phyloP scores from a whole-genome alignment of 1,140 invertebrate species.

The Zaprionus gabonicus region DNA sequence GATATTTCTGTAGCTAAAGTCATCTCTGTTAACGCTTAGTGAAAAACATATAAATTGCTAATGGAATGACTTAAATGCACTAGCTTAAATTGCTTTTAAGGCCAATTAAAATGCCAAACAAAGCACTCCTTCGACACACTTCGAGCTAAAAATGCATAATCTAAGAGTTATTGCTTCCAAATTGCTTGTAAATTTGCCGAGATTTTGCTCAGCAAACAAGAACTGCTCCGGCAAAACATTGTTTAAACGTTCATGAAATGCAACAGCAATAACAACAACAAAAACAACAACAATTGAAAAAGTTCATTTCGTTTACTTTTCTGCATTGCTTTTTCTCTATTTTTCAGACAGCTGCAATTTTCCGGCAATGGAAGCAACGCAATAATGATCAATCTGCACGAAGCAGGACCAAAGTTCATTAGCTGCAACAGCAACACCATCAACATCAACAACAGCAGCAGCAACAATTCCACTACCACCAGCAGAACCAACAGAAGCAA shows the following conservation, averaged over 20 bases:
- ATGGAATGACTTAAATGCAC: neutral
- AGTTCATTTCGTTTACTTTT: conserved; percentile 38
- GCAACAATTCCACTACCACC: neutral
- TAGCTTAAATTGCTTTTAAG: neutral
- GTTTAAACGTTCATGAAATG: neutral
- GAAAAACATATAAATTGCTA: neutral
- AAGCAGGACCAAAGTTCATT: conserved; percentile 49
- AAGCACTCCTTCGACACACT: neutral
- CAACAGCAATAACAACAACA: neutral
- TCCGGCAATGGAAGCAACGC: conserved; percentile 44
- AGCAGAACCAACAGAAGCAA: conserved; percentile 10
- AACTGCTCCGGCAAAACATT: neutral
- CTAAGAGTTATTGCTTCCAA: neutral
- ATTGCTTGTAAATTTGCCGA: conserved; percentile 3
- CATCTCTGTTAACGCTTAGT: neutral
- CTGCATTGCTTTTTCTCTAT: neutral
- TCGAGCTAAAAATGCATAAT: neutral
- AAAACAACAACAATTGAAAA: neutral
- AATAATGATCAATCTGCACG: conserved; percentile 64
- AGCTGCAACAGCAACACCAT: conserved; percentile 36
- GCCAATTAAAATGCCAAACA: neutral
- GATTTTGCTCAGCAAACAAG: neutral
- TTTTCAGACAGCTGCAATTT: conserved; percentile 58
- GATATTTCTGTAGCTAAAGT: neutral
- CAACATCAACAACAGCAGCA: conserved; percentile 19